phyloP scores from a whole-genome alignment of 2,797 vertebrate species.

The Gymnoscopelus braueri region DNA sequence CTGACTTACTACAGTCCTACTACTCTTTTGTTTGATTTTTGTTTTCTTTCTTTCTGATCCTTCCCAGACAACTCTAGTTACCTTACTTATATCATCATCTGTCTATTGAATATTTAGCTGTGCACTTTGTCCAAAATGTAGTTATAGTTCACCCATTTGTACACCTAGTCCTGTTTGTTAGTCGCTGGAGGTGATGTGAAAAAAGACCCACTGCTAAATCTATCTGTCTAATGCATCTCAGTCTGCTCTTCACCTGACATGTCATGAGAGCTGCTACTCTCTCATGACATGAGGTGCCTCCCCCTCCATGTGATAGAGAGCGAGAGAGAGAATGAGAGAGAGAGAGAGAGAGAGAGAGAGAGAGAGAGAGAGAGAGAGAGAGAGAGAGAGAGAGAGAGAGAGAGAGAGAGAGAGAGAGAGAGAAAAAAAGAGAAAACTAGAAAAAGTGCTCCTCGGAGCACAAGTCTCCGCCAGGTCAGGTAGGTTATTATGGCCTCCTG shows the following conservation, averaged over 20 bases:
- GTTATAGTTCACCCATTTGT: not conserved
- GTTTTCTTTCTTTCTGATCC: constrained; percentile 31
- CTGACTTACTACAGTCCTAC: not conserved
- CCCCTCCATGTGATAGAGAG: not conserved
- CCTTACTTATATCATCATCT: constrained; percentile 52
- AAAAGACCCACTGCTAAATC: constrained; percentile 16
- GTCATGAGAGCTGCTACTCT: constrained; percentile 19
- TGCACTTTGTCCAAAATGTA: not conserved
- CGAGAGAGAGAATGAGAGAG: too few relatives aligned
- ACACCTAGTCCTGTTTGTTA: constrained; percentile 47
- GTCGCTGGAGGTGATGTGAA: constrained; percentile 48
- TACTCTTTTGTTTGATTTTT: not conserved
- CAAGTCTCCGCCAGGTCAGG: too few relatives aligned
- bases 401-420: too few relatives aligned
- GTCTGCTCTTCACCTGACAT: constrained; percentile 35
- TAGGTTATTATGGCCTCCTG: too few relatives aligned
- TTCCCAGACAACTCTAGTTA: constrained; percentile 30
- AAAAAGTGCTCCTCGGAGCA: too few relatives aligned
- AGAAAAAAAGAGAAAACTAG: too few relatives aligned
- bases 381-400: too few relatives aligned
- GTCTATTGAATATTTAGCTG: constrained; percentile 20
- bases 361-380: too few relatives aligned
- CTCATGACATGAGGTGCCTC: constrained; percentile 29
- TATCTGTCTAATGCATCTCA: constrained; percentile 16
- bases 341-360: too few relatives aligned